Evolutionary conservation across 2,797 vertebrate species (phyloP).

Genomic region (Siniperca scherzeri): DNA sequence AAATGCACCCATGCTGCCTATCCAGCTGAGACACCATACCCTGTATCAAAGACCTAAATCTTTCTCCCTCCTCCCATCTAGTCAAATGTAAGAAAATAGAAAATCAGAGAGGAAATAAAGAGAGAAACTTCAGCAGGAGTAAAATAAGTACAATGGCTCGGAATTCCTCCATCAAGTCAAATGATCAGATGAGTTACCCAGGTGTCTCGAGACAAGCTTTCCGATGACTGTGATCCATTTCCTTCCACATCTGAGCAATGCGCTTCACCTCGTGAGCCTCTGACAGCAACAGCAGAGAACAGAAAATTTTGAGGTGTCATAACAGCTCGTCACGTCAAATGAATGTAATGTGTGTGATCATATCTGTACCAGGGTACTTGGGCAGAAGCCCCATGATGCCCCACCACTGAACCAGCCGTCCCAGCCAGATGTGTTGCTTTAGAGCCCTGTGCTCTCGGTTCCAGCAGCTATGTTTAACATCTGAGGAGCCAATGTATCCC

Average conservation of each 20-base stretch:
- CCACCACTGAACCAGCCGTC: constrained; percentile 80
- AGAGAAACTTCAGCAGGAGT: neutral
- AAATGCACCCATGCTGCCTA: constrained; percentile 65
- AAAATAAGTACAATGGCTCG: neutral
- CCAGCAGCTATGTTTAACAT: constrained; percentile 52
- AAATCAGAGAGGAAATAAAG: constrained; percentile 1
- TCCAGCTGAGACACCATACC: constrained; percentile 69
- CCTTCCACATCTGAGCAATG: constrained; percentile 77
- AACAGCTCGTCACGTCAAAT: neutral
- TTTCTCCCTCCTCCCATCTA: constrained; percentile 48
- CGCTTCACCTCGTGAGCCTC: constrained; percentile 74
- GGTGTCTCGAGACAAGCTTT: constrained; percentile 45
- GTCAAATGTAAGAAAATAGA: constrained; percentile 9
- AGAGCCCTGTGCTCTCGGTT: constrained; percentile 56
- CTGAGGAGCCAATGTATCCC: constrained; percentile 31
- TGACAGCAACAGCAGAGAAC: constrained; percentile 47
- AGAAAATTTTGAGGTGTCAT: constrained; percentile 13
- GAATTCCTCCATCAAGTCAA: constrained; percentile 3
- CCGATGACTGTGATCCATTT: constrained; percentile 67
- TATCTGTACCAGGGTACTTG: constrained; percentile 65
- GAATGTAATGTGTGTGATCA: neutral
- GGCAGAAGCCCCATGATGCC: constrained; percentile 77
- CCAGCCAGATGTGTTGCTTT: constrained; percentile 76
- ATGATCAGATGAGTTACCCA: constrained; percentile 40
- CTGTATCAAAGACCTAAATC: constrained; percentile 69